Conservation (phyloP, 2,113 vertebrate genomes). For the Prietella phreatophila region DNA sequence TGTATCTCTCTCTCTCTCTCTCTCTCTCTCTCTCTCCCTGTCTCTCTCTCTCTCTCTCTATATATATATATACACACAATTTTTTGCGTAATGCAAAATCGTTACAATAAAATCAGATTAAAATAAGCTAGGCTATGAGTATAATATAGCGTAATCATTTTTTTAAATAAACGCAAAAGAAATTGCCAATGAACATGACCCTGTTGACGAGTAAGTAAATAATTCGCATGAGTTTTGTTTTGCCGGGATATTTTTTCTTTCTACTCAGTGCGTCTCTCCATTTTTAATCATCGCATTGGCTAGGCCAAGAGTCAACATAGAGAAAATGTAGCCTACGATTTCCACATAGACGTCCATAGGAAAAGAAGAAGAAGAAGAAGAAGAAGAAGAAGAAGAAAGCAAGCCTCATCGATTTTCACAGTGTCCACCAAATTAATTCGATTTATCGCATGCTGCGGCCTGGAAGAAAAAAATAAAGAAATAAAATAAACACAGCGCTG, state of each 20-base stretch:
- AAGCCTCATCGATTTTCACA: background rate
- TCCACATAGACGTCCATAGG: background rate
- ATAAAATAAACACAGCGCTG: conserved; percentile 30
- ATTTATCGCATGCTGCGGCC: background rate
- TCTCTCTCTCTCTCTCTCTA: too few species aligned
- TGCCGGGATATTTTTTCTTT: background rate
- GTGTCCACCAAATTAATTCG: background rate
- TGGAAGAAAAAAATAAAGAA: background rate
- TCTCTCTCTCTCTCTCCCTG: too few species aligned
- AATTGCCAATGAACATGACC: too few species aligned
- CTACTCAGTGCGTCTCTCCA: background rate
- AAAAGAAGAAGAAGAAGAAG: background rate
- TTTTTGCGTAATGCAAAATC: background rate
- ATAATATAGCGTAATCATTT: background rate
- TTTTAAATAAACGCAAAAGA: background rate
- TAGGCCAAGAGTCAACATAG: background rate
- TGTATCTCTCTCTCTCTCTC: too few species aligned
- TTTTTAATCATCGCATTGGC: background rate
- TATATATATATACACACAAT: background rate
- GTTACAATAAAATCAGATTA: background rate
- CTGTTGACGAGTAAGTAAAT: background rate
- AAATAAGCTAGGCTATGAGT: background rate
- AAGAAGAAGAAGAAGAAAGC: background rate
- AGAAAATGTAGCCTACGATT: background rate
- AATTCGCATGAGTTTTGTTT: background rate